Evolutionary conservation across 2,888 invertebrate genomes (phyloP).

Genomic region (Galeruca laticollis): DNA sequence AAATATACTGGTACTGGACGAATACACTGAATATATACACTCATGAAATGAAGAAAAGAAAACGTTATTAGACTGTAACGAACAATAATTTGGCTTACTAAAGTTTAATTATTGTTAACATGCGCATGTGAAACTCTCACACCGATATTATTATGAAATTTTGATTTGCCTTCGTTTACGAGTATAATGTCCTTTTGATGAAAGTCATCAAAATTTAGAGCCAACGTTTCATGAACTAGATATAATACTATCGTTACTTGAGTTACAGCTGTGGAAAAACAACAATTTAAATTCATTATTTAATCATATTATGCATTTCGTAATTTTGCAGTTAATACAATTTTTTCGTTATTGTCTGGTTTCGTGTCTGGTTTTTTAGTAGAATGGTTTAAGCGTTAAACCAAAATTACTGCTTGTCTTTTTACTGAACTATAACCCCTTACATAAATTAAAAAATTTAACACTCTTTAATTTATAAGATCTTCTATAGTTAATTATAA

Average conservation of each 20-base stretch:
- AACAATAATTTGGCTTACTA: constrained; percentile 6
- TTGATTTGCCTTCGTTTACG: constrained; percentile 12
- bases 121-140: constrained; percentile 31
- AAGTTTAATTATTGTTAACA: constrained; percentile 22
- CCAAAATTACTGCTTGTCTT: too few species aligned
- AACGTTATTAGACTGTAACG: constrained; percentile 12
- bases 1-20: too few species aligned
- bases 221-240: constrained; percentile 22
- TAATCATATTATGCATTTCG: neutral
- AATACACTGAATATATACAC: too few species aligned
- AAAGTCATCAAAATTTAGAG: constrained; percentile 21
- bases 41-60: too few species aligned
- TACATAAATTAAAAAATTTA: too few species aligned
- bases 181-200: constrained; percentile 26
- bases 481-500: too few species aligned
- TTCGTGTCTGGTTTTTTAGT: too few species aligned
- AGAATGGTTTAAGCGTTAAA: neutral
- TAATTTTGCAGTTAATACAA: neutral
- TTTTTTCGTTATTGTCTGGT: neutral
- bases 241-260: neutral
- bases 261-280: neutral
- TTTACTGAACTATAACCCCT: too few species aligned
- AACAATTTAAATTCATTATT: neutral
- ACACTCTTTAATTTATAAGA: too few species aligned
- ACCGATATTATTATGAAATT: constrained; percentile 18